Evolutionary conservation across 2,113 vertebrate species (phyloP).

Genomic region (Lonchura striata): DNA sequence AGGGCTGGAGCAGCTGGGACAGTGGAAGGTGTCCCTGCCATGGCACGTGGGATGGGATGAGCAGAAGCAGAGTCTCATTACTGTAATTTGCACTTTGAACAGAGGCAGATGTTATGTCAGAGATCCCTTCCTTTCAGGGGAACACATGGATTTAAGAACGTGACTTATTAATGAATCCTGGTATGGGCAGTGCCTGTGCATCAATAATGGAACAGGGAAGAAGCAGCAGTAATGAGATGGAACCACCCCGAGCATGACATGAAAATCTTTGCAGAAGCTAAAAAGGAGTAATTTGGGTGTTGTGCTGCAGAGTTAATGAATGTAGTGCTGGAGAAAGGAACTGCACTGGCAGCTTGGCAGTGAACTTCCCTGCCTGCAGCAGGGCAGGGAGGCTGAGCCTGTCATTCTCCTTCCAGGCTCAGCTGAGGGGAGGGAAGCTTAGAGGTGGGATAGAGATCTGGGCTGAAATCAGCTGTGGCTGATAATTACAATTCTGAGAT

Average conservation of each 20-base stretch:
- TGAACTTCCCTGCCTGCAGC: neutral
- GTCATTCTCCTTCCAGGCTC: neutral
- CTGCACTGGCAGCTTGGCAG: neutral
- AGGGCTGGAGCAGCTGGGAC: neutral
- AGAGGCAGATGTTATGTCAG: neutral
- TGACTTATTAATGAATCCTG: neutral
- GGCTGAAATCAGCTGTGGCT: neutral
- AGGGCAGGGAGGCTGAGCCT: neutral
- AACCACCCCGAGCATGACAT: neutral
- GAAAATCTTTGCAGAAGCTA: neutral
- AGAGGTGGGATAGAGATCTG: neutral
- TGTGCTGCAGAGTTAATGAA: neutral
- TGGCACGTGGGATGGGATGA: neutral
- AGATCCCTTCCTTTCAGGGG: neutral
- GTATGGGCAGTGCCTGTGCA: neutral
- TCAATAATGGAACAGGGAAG: neutral
- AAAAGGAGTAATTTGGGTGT: neutral
- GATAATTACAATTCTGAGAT: neutral
- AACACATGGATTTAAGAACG: neutral
- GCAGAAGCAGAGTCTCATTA: neutral
- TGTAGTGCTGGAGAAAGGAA: rapidly evolving
- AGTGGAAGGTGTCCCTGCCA: neutral
- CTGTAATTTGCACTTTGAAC: neutral
- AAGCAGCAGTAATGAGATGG: neutral
- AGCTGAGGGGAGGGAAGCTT: neutral